Evolutionary conservation across 1,140 invertebrate genomes (phyloP).

Genomic region (Watersipora subatra): DNA sequence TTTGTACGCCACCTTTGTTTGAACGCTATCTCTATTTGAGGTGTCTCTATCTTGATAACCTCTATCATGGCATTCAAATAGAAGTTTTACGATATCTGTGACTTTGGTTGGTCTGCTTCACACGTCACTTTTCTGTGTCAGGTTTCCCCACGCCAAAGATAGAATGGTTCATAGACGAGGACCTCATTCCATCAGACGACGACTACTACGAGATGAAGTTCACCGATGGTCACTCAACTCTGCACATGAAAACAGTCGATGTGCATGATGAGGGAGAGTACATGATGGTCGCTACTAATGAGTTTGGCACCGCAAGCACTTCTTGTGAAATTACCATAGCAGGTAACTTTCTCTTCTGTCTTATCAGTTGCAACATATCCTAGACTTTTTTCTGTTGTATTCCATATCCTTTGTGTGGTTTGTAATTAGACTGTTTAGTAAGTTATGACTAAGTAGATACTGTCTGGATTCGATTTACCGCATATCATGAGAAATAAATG

Average conservation of each 20-base stretch:
- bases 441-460: too few relatives aligned
- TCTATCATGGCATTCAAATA: too few relatives aligned
- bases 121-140: too few relatives aligned
- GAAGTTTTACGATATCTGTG: too few relatives aligned
- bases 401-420: too few relatives aligned
- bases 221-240: not conserved
- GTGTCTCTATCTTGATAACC: too few relatives aligned
- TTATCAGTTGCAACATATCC: not conserved
- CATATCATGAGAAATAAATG: too few relatives aligned
- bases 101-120: too few relatives aligned
- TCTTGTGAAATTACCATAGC: slow-evolving; percentile 28
- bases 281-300: slow-evolving; percentile 72
- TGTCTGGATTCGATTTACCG: too few relatives aligned
- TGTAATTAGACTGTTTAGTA: too few relatives aligned
- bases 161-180: not conserved
- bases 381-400: not conserved
- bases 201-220: not conserved
- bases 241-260: not conserved
- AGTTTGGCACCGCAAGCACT: slow-evolving; percentile 62
- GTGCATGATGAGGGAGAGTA: slow-evolving; percentile 73
- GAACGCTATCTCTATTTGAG: too few relatives aligned
- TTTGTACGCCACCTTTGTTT: too few relatives aligned
- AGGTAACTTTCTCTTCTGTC: slow-evolving; percentile 13
- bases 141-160: not conserved
- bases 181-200: not conserved